Conservation (phyloP, 2,797 vertebrate species). For the Meda fulgida region DNA sequence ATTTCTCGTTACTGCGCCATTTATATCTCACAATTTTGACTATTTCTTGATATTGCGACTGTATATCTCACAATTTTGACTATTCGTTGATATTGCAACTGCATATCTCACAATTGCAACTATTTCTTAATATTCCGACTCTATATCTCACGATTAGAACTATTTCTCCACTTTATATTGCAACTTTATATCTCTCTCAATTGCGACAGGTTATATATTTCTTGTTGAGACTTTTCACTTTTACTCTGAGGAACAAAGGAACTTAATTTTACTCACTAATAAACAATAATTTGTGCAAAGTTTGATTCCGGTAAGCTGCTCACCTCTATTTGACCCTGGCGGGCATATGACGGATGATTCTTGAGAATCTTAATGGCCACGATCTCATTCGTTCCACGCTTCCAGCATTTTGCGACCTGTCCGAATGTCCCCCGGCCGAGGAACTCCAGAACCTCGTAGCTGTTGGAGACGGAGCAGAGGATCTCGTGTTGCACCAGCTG, state of each 20-base stretch:
- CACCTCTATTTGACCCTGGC: slow-evolving; percentile 98
- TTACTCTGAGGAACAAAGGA: neutral
- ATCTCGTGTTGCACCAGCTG: slow-evolving; percentile 98
- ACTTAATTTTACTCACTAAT: neutral
- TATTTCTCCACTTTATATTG: neutral
- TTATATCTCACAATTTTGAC: neutral
- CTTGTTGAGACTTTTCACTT: neutral
- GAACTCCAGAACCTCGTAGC: slow-evolving; percentile 97
- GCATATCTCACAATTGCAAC: neutral
- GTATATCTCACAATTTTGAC: neutral
- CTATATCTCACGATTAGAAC: neutral
- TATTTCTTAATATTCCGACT: neutral
- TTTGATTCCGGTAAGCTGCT: slow-evolving; percentile 42
- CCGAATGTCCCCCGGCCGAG: slow-evolving; percentile 96
- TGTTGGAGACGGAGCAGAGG: slow-evolving; percentile 96
- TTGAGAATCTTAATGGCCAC: slow-evolving; percentile 98
- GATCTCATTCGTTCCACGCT: slow-evolving; percentile 96
- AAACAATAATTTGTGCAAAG: neutral
- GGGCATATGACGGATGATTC: slow-evolving; percentile 96
- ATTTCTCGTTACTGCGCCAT: too few species aligned
- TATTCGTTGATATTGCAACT: rapidly evolving
- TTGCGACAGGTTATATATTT: neutral
- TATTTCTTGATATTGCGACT: rapidly evolving
- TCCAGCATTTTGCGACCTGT: slow-evolving; percentile 98
- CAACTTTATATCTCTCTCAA: neutral